A percentile compares a stretch with the other conserved stretches of the same genome.
These are phyloP conservation scores for Dexiosoma caninum DNA, from an alignment of 2,888 invertebrate genomes.

Conservation along the genomic window DNA sequence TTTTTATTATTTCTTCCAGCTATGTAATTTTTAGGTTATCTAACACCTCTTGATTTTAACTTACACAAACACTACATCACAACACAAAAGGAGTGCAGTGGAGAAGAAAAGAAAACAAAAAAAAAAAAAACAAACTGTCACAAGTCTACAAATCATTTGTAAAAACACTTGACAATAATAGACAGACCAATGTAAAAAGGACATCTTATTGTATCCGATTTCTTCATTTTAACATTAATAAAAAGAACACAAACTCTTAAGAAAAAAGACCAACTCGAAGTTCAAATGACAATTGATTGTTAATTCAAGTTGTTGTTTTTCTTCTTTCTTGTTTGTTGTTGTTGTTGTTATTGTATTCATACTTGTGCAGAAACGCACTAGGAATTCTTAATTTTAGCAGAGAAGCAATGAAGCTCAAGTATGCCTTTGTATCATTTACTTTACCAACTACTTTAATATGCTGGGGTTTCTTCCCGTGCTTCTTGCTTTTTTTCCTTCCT, in stretches of 20 bases:
- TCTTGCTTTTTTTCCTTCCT: conserved; percentile 5
- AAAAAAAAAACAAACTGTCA: too few species aligned
- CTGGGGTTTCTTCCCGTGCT: conserved; percentile 35
- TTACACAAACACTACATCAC: not conserved
- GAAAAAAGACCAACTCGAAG: conserved; percentile 61
- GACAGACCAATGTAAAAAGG: conserved; percentile 61
- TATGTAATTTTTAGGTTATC: not conserved
- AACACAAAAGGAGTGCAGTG: not conserved
- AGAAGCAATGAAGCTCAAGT: conserved; percentile 52
- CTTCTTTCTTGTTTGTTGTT: too few species aligned
- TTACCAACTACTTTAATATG: conserved; percentile 41
- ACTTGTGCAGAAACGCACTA: conserved; percentile 40
- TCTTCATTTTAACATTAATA: conserved; percentile 51
- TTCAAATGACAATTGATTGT: conserved; percentile 64
- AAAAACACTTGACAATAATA: conserved; percentile 66
- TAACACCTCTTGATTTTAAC: conserved; percentile 5
- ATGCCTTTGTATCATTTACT: conserved; percentile 60
- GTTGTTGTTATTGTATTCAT: conserved; percentile 3
- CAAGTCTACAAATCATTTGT: conserved; percentile 67
- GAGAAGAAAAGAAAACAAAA: not conserved
- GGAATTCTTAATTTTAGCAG: conserved; percentile 65
- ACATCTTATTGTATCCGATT: conserved; percentile 65
- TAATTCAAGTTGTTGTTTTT: conserved; percentile 60
- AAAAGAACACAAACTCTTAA: conserved; percentile 32
- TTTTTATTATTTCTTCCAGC: not conserved